Evolutionary conservation across 2,888 invertebrate species (phyloP), one percentile per base, ranked within the genome.

Genomic region (Apodemia mormo): DNA sequence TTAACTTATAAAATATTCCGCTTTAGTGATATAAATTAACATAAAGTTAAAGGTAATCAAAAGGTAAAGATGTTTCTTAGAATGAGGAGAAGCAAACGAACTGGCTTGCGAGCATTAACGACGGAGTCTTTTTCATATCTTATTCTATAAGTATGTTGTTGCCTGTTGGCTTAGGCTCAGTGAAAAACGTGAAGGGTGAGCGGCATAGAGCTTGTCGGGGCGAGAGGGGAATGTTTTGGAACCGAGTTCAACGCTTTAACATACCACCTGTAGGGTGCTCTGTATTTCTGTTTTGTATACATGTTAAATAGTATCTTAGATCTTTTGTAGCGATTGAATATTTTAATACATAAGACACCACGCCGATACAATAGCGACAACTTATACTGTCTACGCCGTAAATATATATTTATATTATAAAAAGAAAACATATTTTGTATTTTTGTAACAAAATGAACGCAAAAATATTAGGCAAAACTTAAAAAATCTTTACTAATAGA

Each of bases 201-300:
- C 54, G 58, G 71, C 70, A 70, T 67, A 65, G 54, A 49, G 40
- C 52, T 49, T 73, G 73, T 74, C 75, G 74, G 75, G 74, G 73
- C 72, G 74, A 72, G 78, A 77, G 82, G 85, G 82, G 82, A 81
- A 81, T 83, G 84, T 85, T 88, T 85, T 80, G 81, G 85, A 52
- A 22, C n/a, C 52, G 52, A 83, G 88, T 90, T 89, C 87, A 88
- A 84, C 82, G 88, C 83, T 85, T 87, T 81, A 75, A 75, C 71
- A 78, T 43, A 45, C 12, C 68, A 66, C 68, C 69, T 65, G 56
- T 56, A 68, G 65, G 40, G 65, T 68, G 65, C 52, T 68, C n/a
- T 43, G 64, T 37, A 52, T 65, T 64, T 58, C 61, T 33, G 7
- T 64, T 33, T 14, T 33, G 61, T 64, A 14, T 37, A 64, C 33